These are phyloP conservation scores for Aporophyla lueneburgensis DNA, from an alignment of 2,888 invertebrate species.

Conservation along the genomic window DNA sequence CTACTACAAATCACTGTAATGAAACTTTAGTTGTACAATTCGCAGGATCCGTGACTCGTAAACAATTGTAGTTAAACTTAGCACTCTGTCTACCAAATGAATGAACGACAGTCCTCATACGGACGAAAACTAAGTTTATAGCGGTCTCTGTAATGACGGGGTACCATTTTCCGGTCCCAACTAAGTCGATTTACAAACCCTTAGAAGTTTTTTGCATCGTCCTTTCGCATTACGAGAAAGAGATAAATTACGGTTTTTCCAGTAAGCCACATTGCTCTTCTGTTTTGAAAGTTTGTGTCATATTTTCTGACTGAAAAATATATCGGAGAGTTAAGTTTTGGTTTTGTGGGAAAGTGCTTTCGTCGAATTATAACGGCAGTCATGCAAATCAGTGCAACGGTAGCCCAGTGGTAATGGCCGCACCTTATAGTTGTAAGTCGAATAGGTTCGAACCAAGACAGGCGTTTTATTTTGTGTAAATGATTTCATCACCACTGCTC, in stretches of 20 bases:
- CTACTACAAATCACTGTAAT: background rate
- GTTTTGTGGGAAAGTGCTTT: no score
- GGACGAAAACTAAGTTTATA: slow-evolving; percentile 38
- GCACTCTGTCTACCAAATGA: slow-evolving; percentile 14
- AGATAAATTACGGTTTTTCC: slow-evolving; percentile 7
- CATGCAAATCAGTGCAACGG: no score
- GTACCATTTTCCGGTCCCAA: slow-evolving; percentile 10
- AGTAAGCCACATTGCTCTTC: background rate
- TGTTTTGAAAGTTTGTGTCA: background rate
- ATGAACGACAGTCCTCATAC: background rate
- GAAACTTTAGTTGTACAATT: background rate
- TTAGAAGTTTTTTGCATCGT: slow-evolving; percentile 37
- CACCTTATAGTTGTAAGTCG: no score
- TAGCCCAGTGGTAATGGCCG: no score
- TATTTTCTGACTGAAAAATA: no score
- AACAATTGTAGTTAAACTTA: slow-evolving; percentile 47
- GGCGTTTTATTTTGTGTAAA: no score
- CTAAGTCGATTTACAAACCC: slow-evolving; percentile 48
- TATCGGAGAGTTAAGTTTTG: no score
- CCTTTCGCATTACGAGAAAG: slow-evolving; percentile 3
- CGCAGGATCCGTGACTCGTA: background rate
- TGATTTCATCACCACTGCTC: no score
- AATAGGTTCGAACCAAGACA: no score
- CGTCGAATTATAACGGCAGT: no score
- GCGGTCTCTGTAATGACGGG: slow-evolving; percentile 32